These are phyloP conservation scores for Spongilla lacustris DNA, from an alignment of 37 sponge, comb jelly and placozoan genomes.

Conservation along the genomic window DNA sequence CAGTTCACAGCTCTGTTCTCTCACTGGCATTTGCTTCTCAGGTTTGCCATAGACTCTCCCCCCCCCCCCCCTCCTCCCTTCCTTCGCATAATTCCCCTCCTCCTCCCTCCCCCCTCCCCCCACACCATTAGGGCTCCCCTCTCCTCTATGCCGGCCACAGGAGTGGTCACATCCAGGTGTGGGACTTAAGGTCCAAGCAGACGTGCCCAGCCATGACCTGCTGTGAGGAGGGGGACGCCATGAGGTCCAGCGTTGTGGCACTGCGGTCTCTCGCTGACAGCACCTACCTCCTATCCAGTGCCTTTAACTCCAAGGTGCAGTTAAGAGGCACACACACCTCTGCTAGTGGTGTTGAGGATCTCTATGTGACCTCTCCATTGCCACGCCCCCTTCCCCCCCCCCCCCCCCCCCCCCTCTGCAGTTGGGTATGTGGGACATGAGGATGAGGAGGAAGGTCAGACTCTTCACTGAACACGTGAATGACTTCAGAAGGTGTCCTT, in stretches of 20 bases:
- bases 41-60: neutral
- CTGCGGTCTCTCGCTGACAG: slow-evolving; percentile 19
- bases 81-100: neutral
- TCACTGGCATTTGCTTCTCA: neutral
- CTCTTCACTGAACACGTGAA: slow-evolving; percentile 25
- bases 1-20: neutral
- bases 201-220: neutral
- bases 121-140: neutral
- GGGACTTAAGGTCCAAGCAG: slow-evolving; percentile 12
- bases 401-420: neutral
- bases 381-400: too few relatives aligned
- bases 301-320: slow-evolving; percentile 34
- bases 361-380: neutral
- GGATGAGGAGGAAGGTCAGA: slow-evolving; percentile 6
- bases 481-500: slow-evolving; percentile 3
- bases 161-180: slow-evolving; percentile 20
- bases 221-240: neutral
- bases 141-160: slow-evolving; percentile 28
- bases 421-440: slow-evolving; percentile 40
- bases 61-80: neutral
- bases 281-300: slow-evolving; percentile 24
- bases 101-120: neutral
- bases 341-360: too few relatives aligned
- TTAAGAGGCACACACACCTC: too few relatives aligned
- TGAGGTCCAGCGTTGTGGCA: slow-evolving; percentile 21